Evolutionary conservation across 2,113 vertebrate species (phyloP), one percentile per base, ranked within the genome.

Genomic region (Siphamia tubifer): DNA sequence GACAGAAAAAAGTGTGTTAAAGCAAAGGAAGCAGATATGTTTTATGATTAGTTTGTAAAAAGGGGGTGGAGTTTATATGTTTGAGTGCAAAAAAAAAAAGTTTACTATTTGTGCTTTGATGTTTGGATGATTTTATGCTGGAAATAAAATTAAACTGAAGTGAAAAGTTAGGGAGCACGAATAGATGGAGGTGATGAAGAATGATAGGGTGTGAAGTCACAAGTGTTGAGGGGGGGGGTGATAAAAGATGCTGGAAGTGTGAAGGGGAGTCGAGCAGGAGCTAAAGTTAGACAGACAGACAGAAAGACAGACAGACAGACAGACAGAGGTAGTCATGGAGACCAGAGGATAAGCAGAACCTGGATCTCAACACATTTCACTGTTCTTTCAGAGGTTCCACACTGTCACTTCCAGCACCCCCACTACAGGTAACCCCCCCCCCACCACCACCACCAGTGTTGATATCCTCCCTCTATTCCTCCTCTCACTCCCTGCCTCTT

Each of bases 321-420:
- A 25, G 36, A 74, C 47, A 31, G 16, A 57, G 44, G 11, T 31
- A 45, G 38, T 67, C 62, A 39, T 47, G 54, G 45, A 31, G 38
- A 73, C 9, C 6, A 60, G 62, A 28, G 0, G 2, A 19, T 16
- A 24, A 24, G 31, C 21, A 20, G 15, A 17, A 28, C 57, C 5
- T 74, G 61, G 85, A 87, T 90, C 85, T 93, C 89, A 87, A 90
- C 82, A 78, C 86, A 51, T 91, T 82, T 90, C 90, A 87, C 89
- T 93, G 90, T 92, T 90, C 84, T 92, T 93, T 91, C 92, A 92
- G 91, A 92, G 85, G 83, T 86, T 87, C 87, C 88, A 89, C 91
- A 90, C 84, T 91, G 89, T 92, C 91, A 92, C 91, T 88, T 70
- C 90, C 91, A 88, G 90, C 90, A 91, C 87, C 84, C 90, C 70